Percentiles rank a stretch among this genome's conserved stretches.
These are phyloP conservation scores for Phthorimaea operculella DNA, from an alignment of 1,140 invertebrate species.

Conservation along the genomic window DNA sequence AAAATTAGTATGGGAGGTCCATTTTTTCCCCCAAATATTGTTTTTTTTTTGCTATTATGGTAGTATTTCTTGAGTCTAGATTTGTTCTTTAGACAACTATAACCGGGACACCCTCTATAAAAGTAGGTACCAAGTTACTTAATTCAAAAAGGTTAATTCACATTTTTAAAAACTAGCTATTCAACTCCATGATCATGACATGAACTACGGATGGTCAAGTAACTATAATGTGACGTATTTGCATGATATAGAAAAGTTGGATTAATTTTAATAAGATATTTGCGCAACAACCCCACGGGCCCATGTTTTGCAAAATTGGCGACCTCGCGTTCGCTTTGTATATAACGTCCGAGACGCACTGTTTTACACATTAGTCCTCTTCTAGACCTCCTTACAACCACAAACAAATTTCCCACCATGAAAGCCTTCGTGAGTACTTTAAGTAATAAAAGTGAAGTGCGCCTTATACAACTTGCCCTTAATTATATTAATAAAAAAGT, in stretches of 20 bases:
- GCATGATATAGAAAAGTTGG: background rate
- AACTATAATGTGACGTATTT: background rate
- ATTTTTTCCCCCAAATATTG: no score
- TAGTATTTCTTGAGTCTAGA: no score
- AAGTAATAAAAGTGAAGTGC: background rate
- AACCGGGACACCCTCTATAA: no score
- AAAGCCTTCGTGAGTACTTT: slow-evolving; percentile 33
- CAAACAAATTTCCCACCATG: slow-evolving; percentile 20
- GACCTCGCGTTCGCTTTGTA: background rate
- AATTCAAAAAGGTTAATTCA: no score
- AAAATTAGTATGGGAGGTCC: no score
- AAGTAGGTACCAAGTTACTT: no score
- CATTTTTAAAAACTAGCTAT: no score
- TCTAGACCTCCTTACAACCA: background rate
- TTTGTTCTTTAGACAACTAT: no score
- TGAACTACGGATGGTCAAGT: no score
- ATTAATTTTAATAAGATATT: slow-evolving; percentile 1
- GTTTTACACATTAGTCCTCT: background rate
- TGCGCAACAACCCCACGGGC: background rate
- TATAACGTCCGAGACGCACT: background rate
- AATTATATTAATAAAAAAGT: background rate
- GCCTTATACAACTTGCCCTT: no score
- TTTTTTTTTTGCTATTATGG: no score
- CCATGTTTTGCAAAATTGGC: slow-evolving; percentile 2
- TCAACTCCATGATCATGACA: no score